Evolutionary conservation across 2,888 invertebrate species (phyloP), one percentile per base, ranked within the genome.

Genomic region (Protophormia terraenovae): DNA sequence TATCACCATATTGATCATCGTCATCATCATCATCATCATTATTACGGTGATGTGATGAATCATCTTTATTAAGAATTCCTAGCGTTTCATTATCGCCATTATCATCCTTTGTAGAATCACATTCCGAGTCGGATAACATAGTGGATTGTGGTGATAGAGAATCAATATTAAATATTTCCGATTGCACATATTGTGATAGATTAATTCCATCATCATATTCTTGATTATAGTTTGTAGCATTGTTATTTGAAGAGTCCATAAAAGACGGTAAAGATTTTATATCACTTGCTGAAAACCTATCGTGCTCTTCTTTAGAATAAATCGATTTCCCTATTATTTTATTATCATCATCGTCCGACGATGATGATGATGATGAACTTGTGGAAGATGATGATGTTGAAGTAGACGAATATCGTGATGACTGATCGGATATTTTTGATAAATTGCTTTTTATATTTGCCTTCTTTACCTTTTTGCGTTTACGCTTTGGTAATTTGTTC

Each of bases 161-260:
- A 38, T 89, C 88, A 6, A 81, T 84, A 60, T 87, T 88, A 3
- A 87, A 88, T 32, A 89, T 87, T 72, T 89, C 90, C 12, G 90
- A 82, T 69, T 89, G 90, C 6, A 90, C 89, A 80, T 89, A 90
- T 62, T 89, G 89, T 0, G 87, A 86, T 19, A 90, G 78, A 67
- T 89, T 86, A 32, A 90, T 89, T n/a, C 88, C 89, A 86, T 90
- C 90, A 64, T 87, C 88, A 72, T 89, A 90, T 35, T 89, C 88
- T 3, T 79, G 72, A 1, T 80, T 71, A 22, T 64, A 24, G 55
- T 69, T 72, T 19, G 32, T 1, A 19, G 29, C 19, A 5, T 22
- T 62, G 27, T 38, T n/a, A 10, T 38, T 73, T 24, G n/a, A 29
- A 35, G 55, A 35, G n/a, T 10, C 41, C 8, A 24, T 22, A 45